A percentile compares a stretch with the other conserved stretches of the same genome.
Conservation (phyloP, 2,888 invertebrate species). For the Drosophila atripex region DNA sequence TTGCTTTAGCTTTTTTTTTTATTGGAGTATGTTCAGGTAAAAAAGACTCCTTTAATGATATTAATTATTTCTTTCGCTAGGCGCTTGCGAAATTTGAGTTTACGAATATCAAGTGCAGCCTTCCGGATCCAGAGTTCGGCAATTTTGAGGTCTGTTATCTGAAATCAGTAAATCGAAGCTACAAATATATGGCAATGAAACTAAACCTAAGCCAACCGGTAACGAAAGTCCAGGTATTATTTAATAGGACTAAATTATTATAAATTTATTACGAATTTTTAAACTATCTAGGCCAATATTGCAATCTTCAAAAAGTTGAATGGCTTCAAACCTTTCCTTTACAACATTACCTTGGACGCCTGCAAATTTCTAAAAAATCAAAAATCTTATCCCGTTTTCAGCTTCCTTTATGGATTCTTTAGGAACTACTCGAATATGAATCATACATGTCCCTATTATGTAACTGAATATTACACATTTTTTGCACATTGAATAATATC, state of each 20-base stretch:
- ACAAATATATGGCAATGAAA: no score
- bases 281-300: no score
- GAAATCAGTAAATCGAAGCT: no score
- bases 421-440: conserved; percentile 15
- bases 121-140: neutral
- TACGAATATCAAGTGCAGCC: conserved; percentile 6
- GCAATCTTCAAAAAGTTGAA: neutral
- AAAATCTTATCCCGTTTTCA: conserved; percentile 1
- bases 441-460: conserved; percentile 17
- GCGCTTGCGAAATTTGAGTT: neutral
- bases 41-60: neutral
- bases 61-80: neutral
- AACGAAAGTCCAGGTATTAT: no score
- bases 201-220: no score
- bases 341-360: conserved; percentile 11
- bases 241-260: no score
- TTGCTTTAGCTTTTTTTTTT: neutral
- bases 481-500: neutral
- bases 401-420: conserved; percentile 6
- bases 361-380: conserved; percentile 4
- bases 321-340: conserved; percentile 14
- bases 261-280: no score
- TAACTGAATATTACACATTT: conserved; percentile 4
- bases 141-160: conserved; percentile 11
- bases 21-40: neutral